Evolutionary conservation across 2,888 invertebrate genomes (phyloP).

Genomic region (Eulithis prunata): DNA sequence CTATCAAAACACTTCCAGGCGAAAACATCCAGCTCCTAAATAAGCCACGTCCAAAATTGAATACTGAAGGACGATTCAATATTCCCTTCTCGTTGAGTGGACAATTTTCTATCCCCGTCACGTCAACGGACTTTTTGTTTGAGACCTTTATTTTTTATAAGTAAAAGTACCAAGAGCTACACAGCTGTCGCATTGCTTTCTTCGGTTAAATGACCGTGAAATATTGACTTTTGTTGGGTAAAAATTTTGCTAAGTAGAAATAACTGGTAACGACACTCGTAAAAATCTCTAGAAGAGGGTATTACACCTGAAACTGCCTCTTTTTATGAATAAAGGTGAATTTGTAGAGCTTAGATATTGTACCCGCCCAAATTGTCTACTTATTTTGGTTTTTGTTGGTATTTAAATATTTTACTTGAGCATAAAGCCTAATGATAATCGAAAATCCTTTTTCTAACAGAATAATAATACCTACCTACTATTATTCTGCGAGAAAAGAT

Average conservation of each 20-base stretch:
- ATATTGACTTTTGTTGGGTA: slow-evolving; percentile 32
- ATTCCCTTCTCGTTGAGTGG: slow-evolving; percentile 37
- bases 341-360: slow-evolving; percentile 18
- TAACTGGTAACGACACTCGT: slow-evolving; percentile 31
- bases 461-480: too few relatives aligned
- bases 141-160: slow-evolving; percentile 36
- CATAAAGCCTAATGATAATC: too few relatives aligned
- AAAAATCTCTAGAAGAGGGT: slow-evolving; percentile 30
- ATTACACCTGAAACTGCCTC: slow-evolving; percentile 28
- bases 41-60: slow-evolving; percentile 24
- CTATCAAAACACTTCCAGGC: background rate
- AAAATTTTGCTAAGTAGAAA: slow-evolving; percentile 33
- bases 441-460: too few relatives aligned
- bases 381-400: background rate
- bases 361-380: slow-evolving; percentile 9
- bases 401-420: background rate
- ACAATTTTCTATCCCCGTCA: slow-evolving; percentile 38
- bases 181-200: slow-evolving; percentile 36
- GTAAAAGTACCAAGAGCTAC: slow-evolving; percentile 28
- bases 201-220: slow-evolving; percentile 30
- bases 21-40: slow-evolving; percentile 15
- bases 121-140: slow-evolving; percentile 40
- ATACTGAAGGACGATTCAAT: slow-evolving; percentile 34
- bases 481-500: too few relatives aligned
- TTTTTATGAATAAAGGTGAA: slow-evolving; percentile 26